Evolutionary conservation across 1,140 invertebrate species (phyloP).

Genomic region (Drosophila repletoides): DNA sequence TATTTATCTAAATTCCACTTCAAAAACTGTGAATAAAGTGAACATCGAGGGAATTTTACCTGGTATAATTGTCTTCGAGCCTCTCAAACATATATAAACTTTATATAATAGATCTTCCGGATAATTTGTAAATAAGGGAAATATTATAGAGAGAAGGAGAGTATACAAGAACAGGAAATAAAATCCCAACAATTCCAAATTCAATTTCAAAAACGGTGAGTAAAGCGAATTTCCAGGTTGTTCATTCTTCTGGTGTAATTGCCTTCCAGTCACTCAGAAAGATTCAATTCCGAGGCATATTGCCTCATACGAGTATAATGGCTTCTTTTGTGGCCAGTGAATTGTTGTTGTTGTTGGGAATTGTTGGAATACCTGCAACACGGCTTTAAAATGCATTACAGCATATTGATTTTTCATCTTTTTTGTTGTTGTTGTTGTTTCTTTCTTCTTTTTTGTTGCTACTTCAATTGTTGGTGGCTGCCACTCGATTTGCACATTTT

Average conservation of each 20-base stretch:
- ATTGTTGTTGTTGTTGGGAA: conserved; percentile 21
- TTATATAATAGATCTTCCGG: too few relatives aligned
- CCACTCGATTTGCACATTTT: conserved; percentile 64
- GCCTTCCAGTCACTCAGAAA: conserved; percentile 1
- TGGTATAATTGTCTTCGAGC: too few relatives aligned
- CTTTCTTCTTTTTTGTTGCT: conserved; percentile 29
- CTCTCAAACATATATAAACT: too few relatives aligned
- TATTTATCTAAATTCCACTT: too few relatives aligned
- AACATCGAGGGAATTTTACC: too few relatives aligned
- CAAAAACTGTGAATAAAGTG: too few relatives aligned
- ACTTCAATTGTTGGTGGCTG: conserved; percentile 27
- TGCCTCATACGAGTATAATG: conserved; percentile 46
- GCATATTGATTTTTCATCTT: conserved; percentile 59
- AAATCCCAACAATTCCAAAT: too few relatives aligned
- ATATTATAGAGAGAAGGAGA: too few relatives aligned
- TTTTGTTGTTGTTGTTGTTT: conserved; percentile 9
- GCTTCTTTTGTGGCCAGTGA: conserved; percentile 43
- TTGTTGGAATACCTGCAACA: conserved; percentile 59
- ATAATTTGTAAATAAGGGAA: too few relatives aligned
- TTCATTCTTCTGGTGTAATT: background rate
- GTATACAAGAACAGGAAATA: too few relatives aligned
- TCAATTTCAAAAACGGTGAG: too few relatives aligned
- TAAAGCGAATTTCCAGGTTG: too few relatives aligned
- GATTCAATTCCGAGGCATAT: background rate
- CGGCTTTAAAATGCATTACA: conserved; percentile 62